phyloP scores from a whole-genome alignment of 2,797 vertebrate genomes.

The Halcyon chelicuti region DNA sequence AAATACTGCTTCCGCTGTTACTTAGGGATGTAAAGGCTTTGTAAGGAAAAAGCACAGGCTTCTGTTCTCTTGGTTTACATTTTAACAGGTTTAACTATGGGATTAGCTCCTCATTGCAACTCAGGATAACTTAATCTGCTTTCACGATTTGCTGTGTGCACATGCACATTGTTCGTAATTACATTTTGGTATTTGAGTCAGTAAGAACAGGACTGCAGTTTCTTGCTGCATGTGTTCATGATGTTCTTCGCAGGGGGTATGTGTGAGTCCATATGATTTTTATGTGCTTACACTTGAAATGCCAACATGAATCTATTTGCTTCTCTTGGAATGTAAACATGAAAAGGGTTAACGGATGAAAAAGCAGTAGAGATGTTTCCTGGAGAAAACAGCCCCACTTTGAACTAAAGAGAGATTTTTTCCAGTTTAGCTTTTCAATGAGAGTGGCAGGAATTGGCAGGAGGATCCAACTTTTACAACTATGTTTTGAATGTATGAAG shows the following conservation, averaged over 20 bases:
- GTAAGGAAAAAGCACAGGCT: background rate
- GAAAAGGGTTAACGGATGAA: conserved; percentile 44
- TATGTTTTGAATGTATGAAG: conserved; percentile 81
- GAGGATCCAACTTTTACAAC: conserved; percentile 75
- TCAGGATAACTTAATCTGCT: background rate
- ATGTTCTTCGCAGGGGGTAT: conserved; percentile 24
- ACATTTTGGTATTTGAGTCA: background rate
- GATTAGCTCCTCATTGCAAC: background rate
- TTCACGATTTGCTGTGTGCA: background rate
- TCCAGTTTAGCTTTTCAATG: conserved; percentile 71
- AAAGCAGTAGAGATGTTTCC: conserved; percentile 36
- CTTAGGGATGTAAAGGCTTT: conserved; percentile 20
- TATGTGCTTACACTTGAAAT: conserved; percentile 11
- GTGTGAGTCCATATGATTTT: background rate
- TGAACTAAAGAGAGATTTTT: conserved; percentile 52
- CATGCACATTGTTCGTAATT: background rate
- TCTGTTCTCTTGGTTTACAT: background rate
- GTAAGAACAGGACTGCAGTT: background rate
- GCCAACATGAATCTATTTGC: conserved; percentile 46
- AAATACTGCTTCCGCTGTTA: background rate
- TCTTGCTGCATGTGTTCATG: conserved; percentile 8
- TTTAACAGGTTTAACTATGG: background rate
- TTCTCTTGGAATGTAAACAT: conserved; percentile 43
- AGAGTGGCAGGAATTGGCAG: conserved; percentile 71
- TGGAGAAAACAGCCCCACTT: conserved; percentile 34